Conservation (phyloP, 2,888 invertebrate species). For the Stramonita haemastoma region DNA sequence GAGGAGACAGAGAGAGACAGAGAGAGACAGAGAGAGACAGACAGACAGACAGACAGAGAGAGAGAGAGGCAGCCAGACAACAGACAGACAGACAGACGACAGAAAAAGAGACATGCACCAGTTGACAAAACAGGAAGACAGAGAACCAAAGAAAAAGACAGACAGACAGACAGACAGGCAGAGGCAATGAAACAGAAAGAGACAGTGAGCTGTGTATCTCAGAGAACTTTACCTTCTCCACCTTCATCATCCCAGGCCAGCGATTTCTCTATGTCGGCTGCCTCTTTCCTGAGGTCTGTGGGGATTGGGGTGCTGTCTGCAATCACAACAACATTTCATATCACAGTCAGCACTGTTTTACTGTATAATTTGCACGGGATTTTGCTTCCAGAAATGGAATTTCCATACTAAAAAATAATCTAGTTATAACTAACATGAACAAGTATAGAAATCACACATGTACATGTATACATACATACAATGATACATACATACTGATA, state of each 20-base stretch:
- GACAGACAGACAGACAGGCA: background rate
- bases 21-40: background rate
- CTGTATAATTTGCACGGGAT: too few species aligned
- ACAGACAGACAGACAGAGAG: background rate
- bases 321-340: constrained; percentile 33
- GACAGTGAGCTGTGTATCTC: background rate
- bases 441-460: too few species aligned
- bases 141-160: too few species aligned
- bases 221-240: constrained; percentile 80
- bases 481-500: too few species aligned
- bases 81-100: background rate
- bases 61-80: background rate
- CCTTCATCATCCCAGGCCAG: constrained; percentile 95
- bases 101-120: too few species aligned
- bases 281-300: constrained; percentile 89
- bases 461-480: too few species aligned
- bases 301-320: constrained; percentile 85
- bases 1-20: background rate
- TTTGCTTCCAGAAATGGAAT: too few species aligned
- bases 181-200: background rate
- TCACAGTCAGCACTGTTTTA: background rate
- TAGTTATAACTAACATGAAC: too few species aligned
- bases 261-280: constrained; percentile 88
- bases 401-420: too few species aligned
- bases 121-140: too few species aligned